These are phyloP conservation scores for Leucoma salicis DNA, from an alignment of 2,888 invertebrate genomes.

Conservation along the genomic window DNA sequence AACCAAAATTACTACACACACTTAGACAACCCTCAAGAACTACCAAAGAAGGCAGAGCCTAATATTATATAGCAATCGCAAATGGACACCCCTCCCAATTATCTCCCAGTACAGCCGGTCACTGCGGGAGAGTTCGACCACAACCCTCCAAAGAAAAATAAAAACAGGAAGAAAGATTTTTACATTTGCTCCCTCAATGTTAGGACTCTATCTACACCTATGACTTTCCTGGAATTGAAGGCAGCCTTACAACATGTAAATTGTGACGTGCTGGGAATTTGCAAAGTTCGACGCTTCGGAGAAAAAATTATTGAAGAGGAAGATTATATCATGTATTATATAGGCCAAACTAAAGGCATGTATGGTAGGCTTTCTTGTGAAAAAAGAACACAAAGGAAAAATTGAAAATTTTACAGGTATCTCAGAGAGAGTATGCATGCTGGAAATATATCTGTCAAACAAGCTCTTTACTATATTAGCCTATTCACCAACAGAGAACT, in stretches of 20 bases:
- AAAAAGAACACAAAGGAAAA: conserved; percentile 22
- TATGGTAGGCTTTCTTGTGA: conserved; percentile 27
- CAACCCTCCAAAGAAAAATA: conserved; percentile 18
- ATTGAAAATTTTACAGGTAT: not conserved
- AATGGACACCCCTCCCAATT: conserved; percentile 1
- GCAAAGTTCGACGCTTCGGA: not conserved
- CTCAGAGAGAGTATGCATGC: conserved; percentile 13
- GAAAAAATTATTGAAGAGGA: conserved; percentile 9
- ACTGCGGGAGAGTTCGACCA: conserved; percentile 28
- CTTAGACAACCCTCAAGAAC: too few relatives aligned
- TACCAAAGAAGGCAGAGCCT: too few relatives aligned
- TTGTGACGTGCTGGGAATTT: not conserved
- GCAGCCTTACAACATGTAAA: not conserved
- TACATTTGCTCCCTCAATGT: too few relatives aligned
- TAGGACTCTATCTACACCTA: too few relatives aligned
- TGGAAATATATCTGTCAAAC: conserved; percentile 11
- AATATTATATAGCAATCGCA: too few relatives aligned
- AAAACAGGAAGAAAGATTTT: too few relatives aligned
- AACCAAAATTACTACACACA: too few relatives aligned
- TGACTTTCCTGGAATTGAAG: not conserved
- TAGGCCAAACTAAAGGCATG: conserved; percentile 24
- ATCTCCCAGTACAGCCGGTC: conserved; percentile 27
- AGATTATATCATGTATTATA: conserved; percentile 21
- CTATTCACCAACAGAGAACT: not conserved
- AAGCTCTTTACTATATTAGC: not conserved